Evolutionary conservation across 1,140 invertebrate species (phyloP).

Genomic region (Pseudomyrmex dendroicus): DNA sequence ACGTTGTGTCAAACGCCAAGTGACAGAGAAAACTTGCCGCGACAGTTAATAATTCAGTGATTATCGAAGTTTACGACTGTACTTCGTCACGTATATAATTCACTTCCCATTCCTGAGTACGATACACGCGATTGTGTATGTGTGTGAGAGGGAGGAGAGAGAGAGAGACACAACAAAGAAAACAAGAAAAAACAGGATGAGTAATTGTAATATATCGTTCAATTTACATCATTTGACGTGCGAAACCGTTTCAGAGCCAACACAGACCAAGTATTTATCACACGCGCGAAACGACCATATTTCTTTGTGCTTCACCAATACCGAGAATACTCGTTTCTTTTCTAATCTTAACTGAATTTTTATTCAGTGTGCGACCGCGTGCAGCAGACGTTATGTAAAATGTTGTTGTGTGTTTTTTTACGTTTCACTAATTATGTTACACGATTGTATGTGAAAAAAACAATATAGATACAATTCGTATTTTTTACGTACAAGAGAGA

Average conservation of each 20-base stretch:
- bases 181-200: background rate
- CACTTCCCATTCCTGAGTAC: background rate
- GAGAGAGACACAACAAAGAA: background rate
- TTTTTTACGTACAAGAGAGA: too few species aligned
- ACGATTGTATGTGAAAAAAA: too few species aligned
- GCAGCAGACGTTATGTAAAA: too few species aligned
- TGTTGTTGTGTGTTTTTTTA: too few species aligned
- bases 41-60: too few species aligned
- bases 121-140: too few species aligned
- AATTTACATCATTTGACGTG: constrained; percentile 14
- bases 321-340: background rate
- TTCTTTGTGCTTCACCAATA: background rate
- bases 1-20: too few species aligned
- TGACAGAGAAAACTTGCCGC: too few species aligned
- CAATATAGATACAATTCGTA: too few species aligned
- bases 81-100: background rate
- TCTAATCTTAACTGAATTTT: constrained; percentile 1
- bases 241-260: background rate
- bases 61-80: background rate
- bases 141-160: too few species aligned
- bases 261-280: background rate
- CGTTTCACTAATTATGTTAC: too few species aligned
- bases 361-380: too few species aligned
- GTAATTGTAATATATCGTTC: constrained; percentile 23
- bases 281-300: background rate